Conservation (phyloP, 2,888 invertebrate genomes). For the Andrena chrysosceles region DNA sequence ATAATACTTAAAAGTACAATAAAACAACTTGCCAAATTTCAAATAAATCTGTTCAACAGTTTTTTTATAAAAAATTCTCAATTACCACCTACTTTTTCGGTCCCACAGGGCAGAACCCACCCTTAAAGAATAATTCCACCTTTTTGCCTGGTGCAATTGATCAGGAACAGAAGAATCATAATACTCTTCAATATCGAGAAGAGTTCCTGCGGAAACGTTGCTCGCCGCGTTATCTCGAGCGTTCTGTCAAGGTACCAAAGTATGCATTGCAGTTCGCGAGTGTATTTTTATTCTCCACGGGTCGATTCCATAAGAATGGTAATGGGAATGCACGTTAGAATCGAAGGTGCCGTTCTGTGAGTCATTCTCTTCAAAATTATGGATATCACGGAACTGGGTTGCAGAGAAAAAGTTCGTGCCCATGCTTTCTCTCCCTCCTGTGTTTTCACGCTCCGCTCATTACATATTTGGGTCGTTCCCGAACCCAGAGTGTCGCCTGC, state of each 20-base stretch:
- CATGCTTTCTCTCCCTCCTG: background rate
- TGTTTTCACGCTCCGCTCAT: slow-evolving; percentile 3
- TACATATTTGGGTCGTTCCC: background rate
- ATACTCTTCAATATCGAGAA: too few relatives aligned
- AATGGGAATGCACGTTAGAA: slow-evolving; percentile 21
- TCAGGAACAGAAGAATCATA: too few relatives aligned
- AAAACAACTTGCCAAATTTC: too few relatives aligned
- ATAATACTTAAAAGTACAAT: too few relatives aligned
- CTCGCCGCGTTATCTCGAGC: slow-evolving; percentile 5
- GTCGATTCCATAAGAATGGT: slow-evolving; percentile 14
- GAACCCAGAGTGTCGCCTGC: background rate
- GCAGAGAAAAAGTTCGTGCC: background rate
- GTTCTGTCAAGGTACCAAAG: slow-evolving; percentile 8
- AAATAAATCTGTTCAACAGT: too few relatives aligned
- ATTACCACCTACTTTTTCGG: too few relatives aligned
- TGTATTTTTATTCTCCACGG: background rate
- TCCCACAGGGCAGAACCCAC: too few relatives aligned
- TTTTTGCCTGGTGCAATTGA: too few relatives aligned
- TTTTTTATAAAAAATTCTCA: too few relatives aligned
- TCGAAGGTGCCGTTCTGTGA: slow-evolving; percentile 20
- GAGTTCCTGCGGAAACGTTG: background rate
- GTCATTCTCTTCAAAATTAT: slow-evolving; percentile 15
- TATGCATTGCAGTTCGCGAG: background rate
- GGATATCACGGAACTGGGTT: slow-evolving; percentile 24
- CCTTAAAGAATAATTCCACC: too few relatives aligned